Conservation (phyloP, 2,888 invertebrate genomes). For the Euproctis similis region DNA sequence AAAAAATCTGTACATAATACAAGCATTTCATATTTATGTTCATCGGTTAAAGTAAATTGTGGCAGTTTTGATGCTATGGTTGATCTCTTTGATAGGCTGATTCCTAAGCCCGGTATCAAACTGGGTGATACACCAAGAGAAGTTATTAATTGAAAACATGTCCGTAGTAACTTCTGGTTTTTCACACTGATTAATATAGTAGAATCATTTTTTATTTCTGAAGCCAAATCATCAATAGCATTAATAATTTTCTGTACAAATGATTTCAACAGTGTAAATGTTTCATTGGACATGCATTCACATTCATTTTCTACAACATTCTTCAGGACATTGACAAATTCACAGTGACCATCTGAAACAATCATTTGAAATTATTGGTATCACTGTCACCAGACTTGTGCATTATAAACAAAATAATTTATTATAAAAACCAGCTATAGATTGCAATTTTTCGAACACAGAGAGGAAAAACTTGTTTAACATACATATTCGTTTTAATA, state of each 20-base stretch:
- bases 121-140: slow-evolving; percentile 80
- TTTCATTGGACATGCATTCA: slow-evolving; percentile 12
- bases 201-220: slow-evolving; percentile 38
- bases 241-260: slow-evolving; percentile 60
- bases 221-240: slow-evolving; percentile 53
- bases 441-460: no score
- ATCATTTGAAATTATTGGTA: slow-evolving; percentile 1
- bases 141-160: slow-evolving; percentile 77
- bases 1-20: slow-evolving; percentile 67
- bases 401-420: no score
- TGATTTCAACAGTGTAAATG: slow-evolving; percentile 38
- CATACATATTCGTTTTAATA: no score
- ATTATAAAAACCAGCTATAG: no score
- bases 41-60: slow-evolving; percentile 50
- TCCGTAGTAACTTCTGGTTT: slow-evolving; percentile 78
- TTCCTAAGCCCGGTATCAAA: slow-evolving; percentile 79
- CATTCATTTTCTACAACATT: slow-evolving; percentile 10
- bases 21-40: slow-evolving; percentile 68
- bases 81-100: slow-evolving; percentile 63
- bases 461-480: no score
- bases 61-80: slow-evolving; percentile 40
- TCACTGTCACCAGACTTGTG: no score
- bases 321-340: slow-evolving; percentile 28
- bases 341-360: slow-evolving; percentile 45
- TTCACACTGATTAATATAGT: slow-evolving; percentile 77